These are phyloP conservation scores for Poecilus cupreus DNA, from an alignment of 2,888 invertebrate species.

Conservation along the genomic window DNA sequence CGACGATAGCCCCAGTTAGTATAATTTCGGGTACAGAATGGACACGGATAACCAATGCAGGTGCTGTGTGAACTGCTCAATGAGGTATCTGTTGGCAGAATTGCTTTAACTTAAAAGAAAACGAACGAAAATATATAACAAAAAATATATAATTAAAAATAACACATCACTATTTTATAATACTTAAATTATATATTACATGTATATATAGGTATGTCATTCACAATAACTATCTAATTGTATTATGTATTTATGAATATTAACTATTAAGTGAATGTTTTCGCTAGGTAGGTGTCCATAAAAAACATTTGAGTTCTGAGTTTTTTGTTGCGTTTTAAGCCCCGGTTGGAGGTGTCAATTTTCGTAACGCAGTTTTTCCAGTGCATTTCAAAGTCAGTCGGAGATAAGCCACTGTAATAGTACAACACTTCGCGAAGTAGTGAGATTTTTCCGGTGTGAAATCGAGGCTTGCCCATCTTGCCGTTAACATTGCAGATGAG, in stretches of 20 bases:
- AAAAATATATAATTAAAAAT: constrained; percentile 51
- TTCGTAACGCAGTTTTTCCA: constrained; percentile 74
- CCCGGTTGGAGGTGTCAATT: constrained; percentile 73
- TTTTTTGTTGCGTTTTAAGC: constrained; percentile 70
- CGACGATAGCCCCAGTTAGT: constrained; percentile 80
- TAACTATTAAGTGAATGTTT: constrained; percentile 47
- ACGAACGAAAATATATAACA: constrained; percentile 45
- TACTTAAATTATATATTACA: constrained; percentile 26
- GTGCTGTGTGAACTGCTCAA: background rate
- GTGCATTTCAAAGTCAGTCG: constrained; percentile 72
- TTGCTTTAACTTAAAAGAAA: constrained; percentile 39
- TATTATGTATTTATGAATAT: background rate
- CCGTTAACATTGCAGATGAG: constrained; percentile 73
- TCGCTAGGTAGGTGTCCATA: constrained; percentile 52
- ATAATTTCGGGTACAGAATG: constrained; percentile 79
- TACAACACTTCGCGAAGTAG: constrained; percentile 71
- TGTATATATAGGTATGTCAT: constrained; percentile 22
- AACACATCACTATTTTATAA: constrained; percentile 48
- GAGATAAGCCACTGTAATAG: constrained; percentile 71
- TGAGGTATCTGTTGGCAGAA: constrained; percentile 51
- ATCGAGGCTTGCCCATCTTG: constrained; percentile 73
- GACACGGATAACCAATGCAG: constrained; percentile 76
- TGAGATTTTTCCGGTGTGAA: constrained; percentile 72
- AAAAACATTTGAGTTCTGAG: constrained; percentile 54
- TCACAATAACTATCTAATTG: constrained; percentile 20